Conservation (phyloP, 2,888 invertebrate genomes). For the Andrena chrysosceles region DNA sequence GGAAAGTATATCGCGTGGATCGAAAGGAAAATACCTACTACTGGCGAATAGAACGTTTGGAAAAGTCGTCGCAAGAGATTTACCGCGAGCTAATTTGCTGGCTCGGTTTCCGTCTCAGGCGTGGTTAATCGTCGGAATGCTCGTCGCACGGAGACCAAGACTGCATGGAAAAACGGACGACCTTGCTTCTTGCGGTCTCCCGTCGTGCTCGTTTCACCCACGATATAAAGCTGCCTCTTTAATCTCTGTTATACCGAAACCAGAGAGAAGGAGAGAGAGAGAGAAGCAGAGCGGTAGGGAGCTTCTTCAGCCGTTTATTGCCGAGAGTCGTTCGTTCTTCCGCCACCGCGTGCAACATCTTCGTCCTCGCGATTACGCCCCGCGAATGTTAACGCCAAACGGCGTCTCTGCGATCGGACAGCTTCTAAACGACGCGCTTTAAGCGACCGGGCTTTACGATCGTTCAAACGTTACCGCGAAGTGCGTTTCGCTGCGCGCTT, state of each 20-base stretch:
- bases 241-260: constrained; percentile 58
- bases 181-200: constrained; percentile 62
- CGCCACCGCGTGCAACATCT: background rate
- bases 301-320: constrained; percentile 65
- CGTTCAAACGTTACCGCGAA: background rate
- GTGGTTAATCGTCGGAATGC: constrained; percentile 69
- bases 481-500: background rate
- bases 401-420: background rate
- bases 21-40: background rate
- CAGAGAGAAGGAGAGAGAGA: background rate
- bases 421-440: background rate
- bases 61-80: constrained; percentile 50
- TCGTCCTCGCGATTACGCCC: constrained; percentile 11
- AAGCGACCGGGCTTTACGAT: background rate
- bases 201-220: constrained; percentile 55
- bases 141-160: constrained; percentile 36
- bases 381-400: background rate
- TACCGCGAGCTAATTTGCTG: constrained; percentile 61
- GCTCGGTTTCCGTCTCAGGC: constrained; percentile 43
- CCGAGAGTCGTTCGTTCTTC: constrained; percentile 29
- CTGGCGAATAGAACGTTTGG: background rate
- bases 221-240: constrained; percentile 69
- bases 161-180: constrained; percentile 62
- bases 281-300: constrained; percentile 1
- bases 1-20: no score